A percentile compares a stretch with the other conserved stretches of the same genome.
Evolutionary conservation across 2,797 vertebrate genomes (phyloP).

Genomic region (Phaenicophaeus curvirostris): DNA sequence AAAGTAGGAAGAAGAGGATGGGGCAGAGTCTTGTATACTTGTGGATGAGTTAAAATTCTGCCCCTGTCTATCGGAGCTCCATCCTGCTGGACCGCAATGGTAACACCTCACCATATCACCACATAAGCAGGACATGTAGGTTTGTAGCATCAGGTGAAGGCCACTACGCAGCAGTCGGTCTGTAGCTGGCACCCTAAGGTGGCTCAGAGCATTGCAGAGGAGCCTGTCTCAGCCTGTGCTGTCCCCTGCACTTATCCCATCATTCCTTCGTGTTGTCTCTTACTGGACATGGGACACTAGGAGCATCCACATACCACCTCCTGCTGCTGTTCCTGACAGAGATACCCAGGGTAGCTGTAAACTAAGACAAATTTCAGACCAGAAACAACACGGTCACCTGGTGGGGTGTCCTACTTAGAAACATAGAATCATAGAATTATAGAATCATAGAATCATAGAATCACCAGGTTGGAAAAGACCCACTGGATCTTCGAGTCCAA

Average conservation of each 20-base stretch:
- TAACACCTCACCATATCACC: not conserved
- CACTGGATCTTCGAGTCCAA: no score
- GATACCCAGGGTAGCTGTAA: not conserved
- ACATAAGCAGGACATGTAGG: not conserved
- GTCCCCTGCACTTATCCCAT: not conserved
- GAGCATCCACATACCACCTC: not conserved
- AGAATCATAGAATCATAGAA: no score
- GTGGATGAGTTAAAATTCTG: not conserved
- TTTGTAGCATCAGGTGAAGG: not conserved
- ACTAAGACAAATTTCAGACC: not conserved
- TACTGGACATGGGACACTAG: not conserved
- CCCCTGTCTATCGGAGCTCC: not conserved
- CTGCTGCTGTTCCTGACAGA: not conserved
- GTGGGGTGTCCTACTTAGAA: not conserved
- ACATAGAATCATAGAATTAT: no score
- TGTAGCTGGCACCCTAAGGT: not conserved
- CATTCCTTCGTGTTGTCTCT: not conserved
- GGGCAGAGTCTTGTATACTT: not conserved
- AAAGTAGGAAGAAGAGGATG: not conserved
- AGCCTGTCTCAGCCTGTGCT: not conserved
- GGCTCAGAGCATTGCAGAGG: not conserved
- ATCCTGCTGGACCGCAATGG: not conserved
- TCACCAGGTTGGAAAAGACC: no score
- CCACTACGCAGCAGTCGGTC: not conserved
- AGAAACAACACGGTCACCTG: not conserved